Conservation (phyloP, 2,113 vertebrate genomes). For the Morone chrysops region DNA sequence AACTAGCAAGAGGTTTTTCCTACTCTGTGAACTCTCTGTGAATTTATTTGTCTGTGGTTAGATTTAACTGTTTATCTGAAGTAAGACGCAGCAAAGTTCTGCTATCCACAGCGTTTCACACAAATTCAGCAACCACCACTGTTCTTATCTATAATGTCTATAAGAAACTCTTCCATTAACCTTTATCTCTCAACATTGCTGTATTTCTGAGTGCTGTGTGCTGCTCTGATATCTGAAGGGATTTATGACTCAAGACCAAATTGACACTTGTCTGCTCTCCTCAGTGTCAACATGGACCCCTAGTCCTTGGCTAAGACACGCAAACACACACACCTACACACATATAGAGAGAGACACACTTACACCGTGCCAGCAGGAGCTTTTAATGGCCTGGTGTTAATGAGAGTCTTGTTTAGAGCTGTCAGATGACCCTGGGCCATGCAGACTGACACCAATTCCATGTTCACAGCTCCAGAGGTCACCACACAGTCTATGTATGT, state of each 20-base stretch:
- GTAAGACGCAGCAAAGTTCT: background rate
- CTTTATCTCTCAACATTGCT: slow-evolving; percentile 31
- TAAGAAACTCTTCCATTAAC: slow-evolving; percentile 18
- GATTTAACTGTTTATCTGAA: background rate
- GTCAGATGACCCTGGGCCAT: slow-evolving; percentile 76
- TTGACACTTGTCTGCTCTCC: slow-evolving; percentile 65
- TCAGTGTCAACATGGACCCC: slow-evolving; percentile 57
- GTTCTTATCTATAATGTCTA: background rate
- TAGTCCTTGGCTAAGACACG: slow-evolving; percentile 9
- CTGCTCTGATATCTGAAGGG: slow-evolving; percentile 25
- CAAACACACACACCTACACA: slow-evolving; percentile 13
- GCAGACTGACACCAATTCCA: slow-evolving; percentile 61
- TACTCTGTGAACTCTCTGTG: background rate
- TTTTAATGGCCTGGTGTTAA: slow-evolving; percentile 77
- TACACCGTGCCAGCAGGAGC: slow-evolving; percentile 52
- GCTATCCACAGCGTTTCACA: background rate
- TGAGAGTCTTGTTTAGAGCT: slow-evolving; percentile 79
- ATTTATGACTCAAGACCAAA: slow-evolving; percentile 50
- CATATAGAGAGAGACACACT: slow-evolving; percentile 11
- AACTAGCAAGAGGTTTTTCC: background rate
- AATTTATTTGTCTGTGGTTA: slow-evolving; percentile 8
- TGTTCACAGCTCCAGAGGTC: slow-evolving; percentile 72
- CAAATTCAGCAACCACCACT: background rate
- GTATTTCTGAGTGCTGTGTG: background rate
- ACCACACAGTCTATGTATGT: slow-evolving; percentile 25